A percentile compares a stretch with the other conserved stretches of the same genome.
These are phyloP conservation scores for Nymphalis io DNA, from an alignment of 1,140 invertebrate genomes.

Conservation along the genomic window DNA sequence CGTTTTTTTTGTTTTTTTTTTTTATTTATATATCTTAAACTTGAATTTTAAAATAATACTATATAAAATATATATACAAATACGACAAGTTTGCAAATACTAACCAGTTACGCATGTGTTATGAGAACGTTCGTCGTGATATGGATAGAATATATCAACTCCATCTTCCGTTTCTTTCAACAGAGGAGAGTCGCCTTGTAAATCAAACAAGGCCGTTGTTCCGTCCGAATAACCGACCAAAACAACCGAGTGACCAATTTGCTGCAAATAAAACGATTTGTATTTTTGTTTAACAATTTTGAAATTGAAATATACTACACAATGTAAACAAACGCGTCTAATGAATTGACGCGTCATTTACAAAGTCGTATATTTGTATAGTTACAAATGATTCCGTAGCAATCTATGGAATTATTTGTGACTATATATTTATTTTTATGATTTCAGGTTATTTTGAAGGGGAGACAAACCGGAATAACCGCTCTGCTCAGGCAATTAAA, in stretches of 20 bases:
- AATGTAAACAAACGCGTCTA: too few species aligned
- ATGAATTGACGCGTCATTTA: too few species aligned
- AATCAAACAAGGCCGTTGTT: constrained; percentile 82
- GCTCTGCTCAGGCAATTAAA: too few species aligned
- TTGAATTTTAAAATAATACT: too few species aligned
- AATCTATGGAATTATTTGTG: too few species aligned
- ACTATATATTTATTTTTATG: too few species aligned
- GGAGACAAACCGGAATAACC: too few species aligned
- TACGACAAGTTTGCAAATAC: not conserved
- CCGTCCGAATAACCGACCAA: constrained; percentile 85
- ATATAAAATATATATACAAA: not conserved
- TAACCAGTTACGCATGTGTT: constrained; percentile 65
- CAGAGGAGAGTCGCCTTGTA: constrained; percentile 79
- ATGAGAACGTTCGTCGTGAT: constrained; percentile 56
- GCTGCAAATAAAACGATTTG: constrained; percentile 50
- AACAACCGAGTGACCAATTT: constrained; percentile 77
- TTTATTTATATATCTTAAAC: not conserved
- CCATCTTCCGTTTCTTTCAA: constrained; percentile 64
- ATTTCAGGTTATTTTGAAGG: too few species aligned
- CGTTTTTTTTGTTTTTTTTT: not conserved
- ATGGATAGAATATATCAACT: constrained; percentile 69
- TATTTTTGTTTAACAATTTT: not conserved
- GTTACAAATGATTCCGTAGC: too few species aligned
- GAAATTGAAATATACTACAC: too few species aligned
- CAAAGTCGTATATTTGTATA: too few species aligned